phyloP scores from a whole-genome alignment of 1,140 invertebrate species.

The Drosophila kohkoa region DNA sequence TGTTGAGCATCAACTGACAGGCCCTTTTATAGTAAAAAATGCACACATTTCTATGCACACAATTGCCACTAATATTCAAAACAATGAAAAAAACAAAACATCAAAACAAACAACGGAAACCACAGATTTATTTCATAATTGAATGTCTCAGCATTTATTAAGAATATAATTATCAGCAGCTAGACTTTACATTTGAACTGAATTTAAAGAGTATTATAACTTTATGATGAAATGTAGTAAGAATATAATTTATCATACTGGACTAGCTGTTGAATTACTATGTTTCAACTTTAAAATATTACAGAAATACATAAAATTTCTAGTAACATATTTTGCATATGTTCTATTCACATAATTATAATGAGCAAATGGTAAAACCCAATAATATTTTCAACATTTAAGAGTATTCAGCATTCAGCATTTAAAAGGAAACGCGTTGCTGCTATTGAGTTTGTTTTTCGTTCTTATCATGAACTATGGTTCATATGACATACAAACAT shows the following conservation, averaged over 20 bases:
- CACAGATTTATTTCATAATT: constrained; percentile 7
- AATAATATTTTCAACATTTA: neutral
- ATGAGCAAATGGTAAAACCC: too few relatives aligned
- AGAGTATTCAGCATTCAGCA: neutral
- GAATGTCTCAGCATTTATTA: neutral
- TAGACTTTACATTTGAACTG: constrained; percentile 4
- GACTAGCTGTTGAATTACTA: too few relatives aligned
- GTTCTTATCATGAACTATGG: neutral
- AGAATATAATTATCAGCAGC: constrained; percentile 2
- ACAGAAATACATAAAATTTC: too few relatives aligned
- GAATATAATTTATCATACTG: neutral
- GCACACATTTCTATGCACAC: neutral
- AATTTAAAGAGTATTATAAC: neutral
- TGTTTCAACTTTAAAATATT: too few relatives aligned
- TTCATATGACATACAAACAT: too few relatives aligned
- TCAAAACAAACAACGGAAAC: constrained; percentile 20
- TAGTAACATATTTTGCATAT: too few relatives aligned
- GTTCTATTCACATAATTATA: too few relatives aligned
- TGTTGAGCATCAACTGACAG: neutral
- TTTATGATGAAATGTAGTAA: neutral
- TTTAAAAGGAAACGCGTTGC: neutral
- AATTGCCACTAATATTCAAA: neutral
- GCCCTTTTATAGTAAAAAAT: constrained; percentile 42
- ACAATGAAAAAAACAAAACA: constrained; percentile 20
- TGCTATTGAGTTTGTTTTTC: neutral